Conservation (phyloP, 2,888 invertebrate genomes). For the Timandra comae region DNA sequence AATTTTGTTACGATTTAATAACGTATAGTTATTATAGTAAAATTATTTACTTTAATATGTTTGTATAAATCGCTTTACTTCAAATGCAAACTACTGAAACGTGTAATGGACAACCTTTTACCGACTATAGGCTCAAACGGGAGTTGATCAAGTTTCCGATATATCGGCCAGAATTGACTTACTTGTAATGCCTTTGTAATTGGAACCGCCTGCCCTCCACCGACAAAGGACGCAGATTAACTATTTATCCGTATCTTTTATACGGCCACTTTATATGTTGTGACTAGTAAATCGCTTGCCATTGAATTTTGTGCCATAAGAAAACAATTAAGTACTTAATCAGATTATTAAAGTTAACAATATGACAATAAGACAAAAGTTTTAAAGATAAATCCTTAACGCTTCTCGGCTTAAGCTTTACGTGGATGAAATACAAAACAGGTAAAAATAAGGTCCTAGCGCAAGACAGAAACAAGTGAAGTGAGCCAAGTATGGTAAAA, state of each 20-base stretch:
- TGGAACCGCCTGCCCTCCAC: conserved; percentile 2
- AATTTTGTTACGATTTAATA: too few species aligned
- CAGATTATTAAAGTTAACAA: too few species aligned
- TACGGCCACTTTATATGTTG: too few species aligned
- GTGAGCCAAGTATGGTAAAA: conserved; percentile 24
- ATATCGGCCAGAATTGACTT: conserved; percentile 14
- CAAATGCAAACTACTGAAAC: conserved; percentile 11
- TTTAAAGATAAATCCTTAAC: background rate
- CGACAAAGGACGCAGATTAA: too few species aligned
- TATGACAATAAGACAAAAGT: too few species aligned
- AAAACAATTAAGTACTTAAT: too few species aligned
- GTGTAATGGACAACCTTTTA: conserved; percentile 19
- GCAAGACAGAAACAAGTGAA: conserved; percentile 10
- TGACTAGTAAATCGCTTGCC: too few species aligned
- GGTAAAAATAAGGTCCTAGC: background rate
- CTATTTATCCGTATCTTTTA: too few species aligned
- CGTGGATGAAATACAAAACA: background rate
- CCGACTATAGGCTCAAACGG: conserved; percentile 8
- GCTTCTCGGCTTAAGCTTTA: background rate
- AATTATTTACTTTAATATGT: too few species aligned
- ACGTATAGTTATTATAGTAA: too few species aligned
- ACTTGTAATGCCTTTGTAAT: conserved; percentile 18
- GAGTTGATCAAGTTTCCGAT: conserved; percentile 20
- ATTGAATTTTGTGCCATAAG: too few species aligned
- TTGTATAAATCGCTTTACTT: too few species aligned